A percentile compares a stretch with the other conserved stretches of the same genome.
Conservation (phyloP, 2,113 vertebrate genomes). For the Cepphus grylle region DNA sequence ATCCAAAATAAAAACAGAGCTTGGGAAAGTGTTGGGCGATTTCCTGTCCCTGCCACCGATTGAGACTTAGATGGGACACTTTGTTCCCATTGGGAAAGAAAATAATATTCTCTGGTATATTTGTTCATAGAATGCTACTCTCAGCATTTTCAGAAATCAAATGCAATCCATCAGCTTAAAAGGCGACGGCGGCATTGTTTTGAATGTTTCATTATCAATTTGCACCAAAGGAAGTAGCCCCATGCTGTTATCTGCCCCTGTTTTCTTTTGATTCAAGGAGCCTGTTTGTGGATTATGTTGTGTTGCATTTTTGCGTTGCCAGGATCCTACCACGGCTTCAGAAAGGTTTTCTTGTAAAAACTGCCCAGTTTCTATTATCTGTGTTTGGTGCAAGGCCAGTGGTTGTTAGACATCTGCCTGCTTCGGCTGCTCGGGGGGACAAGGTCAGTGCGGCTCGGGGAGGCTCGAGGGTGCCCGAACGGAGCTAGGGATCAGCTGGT, state of each 20-base stretch:
- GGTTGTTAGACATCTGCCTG: constrained; percentile 67
- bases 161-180: constrained; percentile 35
- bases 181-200: constrained; percentile 4
- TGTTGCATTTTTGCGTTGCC: constrained; percentile 52
- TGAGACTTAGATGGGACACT: not conserved
- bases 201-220: constrained; percentile 27
- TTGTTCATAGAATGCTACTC: not conserved
- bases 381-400: constrained; percentile 59
- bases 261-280: constrained; percentile 57
- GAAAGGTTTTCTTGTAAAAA: constrained; percentile 42
- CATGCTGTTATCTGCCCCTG: constrained; percentile 37
- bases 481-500: not conserved
- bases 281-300: constrained; percentile 28
- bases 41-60: not conserved
- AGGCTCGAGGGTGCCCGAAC: not conserved
- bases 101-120: constrained; percentile 30
- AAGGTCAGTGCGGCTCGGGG: not conserved
- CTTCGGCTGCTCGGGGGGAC: constrained; percentile 32
- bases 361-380: constrained; percentile 51
- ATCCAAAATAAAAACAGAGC: not conserved
- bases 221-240: constrained; percentile 23
- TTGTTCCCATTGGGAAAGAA: constrained; percentile 29
- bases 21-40: not conserved
- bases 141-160: constrained; percentile 32
- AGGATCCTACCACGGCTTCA: constrained; percentile 55